These are phyloP conservation scores for Amazonetta brasiliensis DNA, from an alignment of 2,797 vertebrate species.

Conservation along the genomic window DNA sequence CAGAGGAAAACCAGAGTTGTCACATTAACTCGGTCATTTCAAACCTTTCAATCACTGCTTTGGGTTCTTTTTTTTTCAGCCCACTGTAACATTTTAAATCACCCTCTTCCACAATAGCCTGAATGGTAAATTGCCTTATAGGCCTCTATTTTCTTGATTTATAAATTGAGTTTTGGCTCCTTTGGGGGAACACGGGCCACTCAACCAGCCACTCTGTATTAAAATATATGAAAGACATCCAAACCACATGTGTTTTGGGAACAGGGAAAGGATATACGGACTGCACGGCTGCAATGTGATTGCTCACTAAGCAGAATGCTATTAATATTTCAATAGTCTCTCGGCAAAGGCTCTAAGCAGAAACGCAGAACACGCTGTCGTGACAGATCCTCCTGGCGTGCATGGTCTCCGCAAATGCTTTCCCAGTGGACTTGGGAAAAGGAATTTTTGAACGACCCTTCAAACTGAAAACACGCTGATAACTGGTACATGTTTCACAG, in stretches of 20 bases:
- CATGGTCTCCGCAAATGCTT: not conserved
- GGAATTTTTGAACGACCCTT: not conserved
- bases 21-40: constrained; percentile 23
- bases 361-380: not conserved
- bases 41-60: constrained; percentile 29
- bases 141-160: constrained; percentile 18
- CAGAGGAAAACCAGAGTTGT: not conserved
- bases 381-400: not conserved
- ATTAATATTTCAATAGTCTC: constrained; percentile 54
- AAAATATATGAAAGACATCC: constrained; percentile 43
- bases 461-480: not conserved
- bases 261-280: not conserved
- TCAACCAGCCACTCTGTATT: constrained; percentile 55
- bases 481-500: not conserved
- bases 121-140: constrained; percentile 12
- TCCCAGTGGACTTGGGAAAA: not conserved
- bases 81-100: constrained; percentile 26
- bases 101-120: not conserved
- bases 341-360: constrained; percentile 20
- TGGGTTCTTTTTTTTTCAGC: not conserved
- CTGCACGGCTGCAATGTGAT: not conserved
- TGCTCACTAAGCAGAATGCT: constrained; percentile 32
- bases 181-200: not conserved
- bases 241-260: constrained; percentile 31
- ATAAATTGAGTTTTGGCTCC: constrained; percentile 19